These are phyloP conservation scores for Drosophila novamexicana DNA, from an alignment of 1,140 invertebrate genomes.

Conservation along the genomic window DNA sequence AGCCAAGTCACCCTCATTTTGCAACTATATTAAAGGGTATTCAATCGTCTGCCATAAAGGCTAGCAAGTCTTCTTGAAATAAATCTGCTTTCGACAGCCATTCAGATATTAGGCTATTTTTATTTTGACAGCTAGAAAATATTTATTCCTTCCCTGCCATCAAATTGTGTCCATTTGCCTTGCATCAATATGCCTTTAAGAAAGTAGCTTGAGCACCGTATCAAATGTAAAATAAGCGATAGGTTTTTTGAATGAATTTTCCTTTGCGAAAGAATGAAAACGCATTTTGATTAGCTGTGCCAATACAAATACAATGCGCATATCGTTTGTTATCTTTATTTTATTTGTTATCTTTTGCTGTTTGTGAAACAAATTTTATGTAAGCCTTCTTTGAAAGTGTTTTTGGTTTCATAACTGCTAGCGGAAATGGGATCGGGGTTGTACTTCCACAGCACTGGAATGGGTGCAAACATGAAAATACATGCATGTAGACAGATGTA, in stretches of 20 bases:
- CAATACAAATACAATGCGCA: slow-evolving; percentile 55
- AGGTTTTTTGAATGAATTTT: slow-evolving; percentile 63
- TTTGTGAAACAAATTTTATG: slow-evolving; percentile 55
- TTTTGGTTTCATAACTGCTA: slow-evolving; percentile 67
- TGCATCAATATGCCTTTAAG: background rate
- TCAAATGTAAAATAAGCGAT: slow-evolving; percentile 9
- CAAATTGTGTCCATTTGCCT: background rate
- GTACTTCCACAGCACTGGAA: slow-evolving; percentile 1
- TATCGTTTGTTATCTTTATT: slow-evolving; percentile 53
- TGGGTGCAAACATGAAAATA: background rate
- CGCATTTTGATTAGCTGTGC: slow-evolving; percentile 30
- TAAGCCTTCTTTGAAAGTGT: slow-evolving; percentile 50
- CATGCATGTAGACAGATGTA: background rate
- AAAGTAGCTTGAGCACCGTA: background rate
- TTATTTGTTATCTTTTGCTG: slow-evolving; percentile 1
- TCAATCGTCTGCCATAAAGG: too few species aligned
- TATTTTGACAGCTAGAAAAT: background rate
- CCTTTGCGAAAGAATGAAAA: slow-evolving; percentile 56
- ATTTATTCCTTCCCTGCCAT: background rate
- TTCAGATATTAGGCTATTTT: too few species aligned
- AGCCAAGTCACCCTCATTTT: background rate
- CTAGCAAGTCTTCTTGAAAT: too few species aligned
- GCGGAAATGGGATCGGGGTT: slow-evolving; percentile 74
- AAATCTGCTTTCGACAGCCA: too few species aligned
- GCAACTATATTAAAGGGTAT: background rate